A percentile compares a stretch with the other conserved stretches of the same genome.
phyloP scores from a whole-genome alignment of 64 coral and sea anemone species.

The Acropora tenuis region DNA sequence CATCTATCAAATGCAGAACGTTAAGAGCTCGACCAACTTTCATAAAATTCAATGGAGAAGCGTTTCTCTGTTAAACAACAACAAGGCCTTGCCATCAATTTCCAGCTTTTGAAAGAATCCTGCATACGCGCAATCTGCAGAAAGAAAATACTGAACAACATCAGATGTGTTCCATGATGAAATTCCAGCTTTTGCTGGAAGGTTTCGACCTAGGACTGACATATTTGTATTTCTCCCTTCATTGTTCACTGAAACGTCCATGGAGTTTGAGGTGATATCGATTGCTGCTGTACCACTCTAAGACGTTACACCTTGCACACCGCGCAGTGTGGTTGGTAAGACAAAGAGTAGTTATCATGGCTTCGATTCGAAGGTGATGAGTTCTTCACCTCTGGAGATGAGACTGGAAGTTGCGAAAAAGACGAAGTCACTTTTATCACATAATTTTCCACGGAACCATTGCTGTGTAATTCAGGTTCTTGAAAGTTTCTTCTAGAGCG shows the following conservation, averaged over 20 bases:
- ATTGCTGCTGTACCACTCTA: neutral
- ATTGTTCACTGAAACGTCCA: neutral
- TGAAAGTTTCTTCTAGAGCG: neutral
- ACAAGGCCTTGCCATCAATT: slow-evolving; percentile 61
- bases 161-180: slow-evolving; percentile 41
- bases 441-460: neutral
- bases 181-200: neutral
- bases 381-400: neutral
- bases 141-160: slow-evolving; percentile 40
- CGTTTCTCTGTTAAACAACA: slow-evolving; percentile 53
- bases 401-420: neutral
- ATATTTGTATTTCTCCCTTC: neutral
- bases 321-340: too few species aligned
- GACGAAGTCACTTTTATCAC: neutral
- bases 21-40: slow-evolving; percentile 63
- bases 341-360: neutral
- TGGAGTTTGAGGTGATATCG: neutral
- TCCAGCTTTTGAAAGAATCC: slow-evolving; percentile 67
- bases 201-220: neutral
- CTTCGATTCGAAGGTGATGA: neutral
- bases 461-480: neutral
- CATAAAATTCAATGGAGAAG: slow-evolving; percentile 36
- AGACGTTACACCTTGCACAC: neutral
- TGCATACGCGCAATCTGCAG: slow-evolving; percentile 41
- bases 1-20: slow-evolving; percentile 30